Evolutionary conservation across 2,113 vertebrate species (phyloP).

Genomic region (Prolemur simus): DNA sequence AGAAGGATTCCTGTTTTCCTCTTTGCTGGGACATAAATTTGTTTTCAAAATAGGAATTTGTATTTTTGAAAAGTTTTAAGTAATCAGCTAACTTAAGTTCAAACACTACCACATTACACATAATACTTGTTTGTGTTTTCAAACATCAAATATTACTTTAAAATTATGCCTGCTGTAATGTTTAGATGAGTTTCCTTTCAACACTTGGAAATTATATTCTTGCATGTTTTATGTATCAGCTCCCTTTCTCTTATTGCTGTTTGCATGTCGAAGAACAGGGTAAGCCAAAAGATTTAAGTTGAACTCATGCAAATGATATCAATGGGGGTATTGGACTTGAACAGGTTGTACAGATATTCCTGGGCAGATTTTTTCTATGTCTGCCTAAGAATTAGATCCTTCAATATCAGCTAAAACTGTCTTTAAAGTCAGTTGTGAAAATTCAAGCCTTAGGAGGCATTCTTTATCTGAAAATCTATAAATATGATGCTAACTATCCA

Average conservation of each 20-base stretch:
- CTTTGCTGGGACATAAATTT: not conserved
- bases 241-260: conserved; percentile 44
- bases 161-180: conserved; percentile 9
- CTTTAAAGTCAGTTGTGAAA: conserved; percentile 57
- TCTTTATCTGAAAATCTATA: conserved; percentile 58
- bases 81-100: conserved; percentile 26
- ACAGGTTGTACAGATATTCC: not conserved
- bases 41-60: not conserved
- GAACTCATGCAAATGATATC: conserved; percentile 14
- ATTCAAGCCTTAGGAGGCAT: conserved; percentile 25
- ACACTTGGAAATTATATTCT: conserved; percentile 24
- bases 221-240: conserved; percentile 43
- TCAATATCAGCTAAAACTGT: conserved; percentile 46
- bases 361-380: not conserved
- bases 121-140: conserved; percentile 47
- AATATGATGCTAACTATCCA: conserved; percentile 30
- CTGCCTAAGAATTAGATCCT: conserved; percentile 33
- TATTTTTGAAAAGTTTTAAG: conserved; percentile 35
- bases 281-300: conserved; percentile 36
- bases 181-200: conserved; percentile 54
- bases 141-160: conserved; percentile 49
- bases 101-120: not conserved
- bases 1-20: conserved; percentile 6
- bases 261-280: conserved; percentile 21
- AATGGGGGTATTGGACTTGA: not conserved